These are phyloP conservation scores for Proales similis DNA, from an alignment of 1,140 invertebrate genomes.

Conservation along the genomic window DNA sequence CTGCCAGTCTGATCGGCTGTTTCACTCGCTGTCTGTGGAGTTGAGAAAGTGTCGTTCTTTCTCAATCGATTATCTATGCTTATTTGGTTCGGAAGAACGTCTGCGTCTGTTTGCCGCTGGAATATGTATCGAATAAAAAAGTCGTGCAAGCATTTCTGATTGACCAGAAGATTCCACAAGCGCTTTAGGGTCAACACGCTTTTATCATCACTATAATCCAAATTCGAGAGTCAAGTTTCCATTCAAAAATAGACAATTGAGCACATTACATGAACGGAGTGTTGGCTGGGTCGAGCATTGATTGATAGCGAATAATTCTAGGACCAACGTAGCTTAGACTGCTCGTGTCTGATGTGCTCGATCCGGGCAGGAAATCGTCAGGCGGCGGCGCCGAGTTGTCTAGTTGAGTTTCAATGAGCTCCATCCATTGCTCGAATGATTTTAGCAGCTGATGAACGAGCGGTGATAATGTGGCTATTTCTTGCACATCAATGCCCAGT, in stretches of 20 bases:
- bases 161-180: constrained; percentile 84
- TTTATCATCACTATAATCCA: constrained; percentile 44
- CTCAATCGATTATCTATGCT: constrained; percentile 4
- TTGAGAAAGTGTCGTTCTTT: neutral
- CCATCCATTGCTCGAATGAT: constrained; percentile 78
- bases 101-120: constrained; percentile 59
- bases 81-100: constrained; percentile 39
- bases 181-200: constrained; percentile 69
- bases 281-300: constrained; percentile 80
- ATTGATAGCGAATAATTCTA: constrained; percentile 83
- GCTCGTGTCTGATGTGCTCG: no score
- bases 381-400: constrained; percentile 67
- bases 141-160: constrained; percentile 84
- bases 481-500: constrained; percentile 74
- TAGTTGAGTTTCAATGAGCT: constrained; percentile 67
- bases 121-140: constrained; percentile 92
- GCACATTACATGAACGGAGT: constrained; percentile 85
- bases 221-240: constrained; percentile 48
- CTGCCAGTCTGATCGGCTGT: neutral
- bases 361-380: constrained; percentile 47
- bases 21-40: neutral
- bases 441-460: constrained; percentile 79
- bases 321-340: constrained; percentile 62
- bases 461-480: constrained; percentile 85
- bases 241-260: constrained; percentile 40